Conservation (phyloP, 2,888 invertebrate species). For the Hirtodrosophila histrioides region DNA sequence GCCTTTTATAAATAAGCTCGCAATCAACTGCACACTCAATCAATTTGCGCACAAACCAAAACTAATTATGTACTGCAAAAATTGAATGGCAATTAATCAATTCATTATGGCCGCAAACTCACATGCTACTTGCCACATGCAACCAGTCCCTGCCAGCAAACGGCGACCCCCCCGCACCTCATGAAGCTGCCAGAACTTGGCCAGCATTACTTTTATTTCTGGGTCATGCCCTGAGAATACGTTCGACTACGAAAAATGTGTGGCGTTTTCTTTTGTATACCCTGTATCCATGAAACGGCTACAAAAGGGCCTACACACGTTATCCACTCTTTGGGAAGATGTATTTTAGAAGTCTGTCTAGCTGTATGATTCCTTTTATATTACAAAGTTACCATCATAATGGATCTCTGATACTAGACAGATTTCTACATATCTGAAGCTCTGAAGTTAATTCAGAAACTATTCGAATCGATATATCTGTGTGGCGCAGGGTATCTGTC, state of each 20-base stretch:
- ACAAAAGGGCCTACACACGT: too few species aligned
- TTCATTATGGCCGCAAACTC: slow-evolving; percentile 54
- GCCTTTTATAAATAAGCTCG: slow-evolving; percentile 49
- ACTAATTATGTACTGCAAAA: slow-evolving; percentile 68
- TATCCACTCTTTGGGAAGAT: too few species aligned
- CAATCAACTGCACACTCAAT: slow-evolving; percentile 62
- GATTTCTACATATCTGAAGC: too few species aligned
- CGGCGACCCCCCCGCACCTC: slow-evolving; percentile 20
- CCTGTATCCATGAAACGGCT: neutral
- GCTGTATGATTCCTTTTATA: too few species aligned
- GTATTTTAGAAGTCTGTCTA: too few species aligned
- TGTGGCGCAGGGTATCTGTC: slow-evolving; percentile 6
- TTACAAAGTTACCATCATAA: too few species aligned
- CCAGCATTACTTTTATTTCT: slow-evolving; percentile 53
- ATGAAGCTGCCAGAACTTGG: slow-evolving; percentile 37
- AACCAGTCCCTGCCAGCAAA: slow-evolving; percentile 13
- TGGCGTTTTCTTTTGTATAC: slow-evolving; percentile 31
- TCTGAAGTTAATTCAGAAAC: neutral
- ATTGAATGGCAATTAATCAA: slow-evolving; percentile 69
- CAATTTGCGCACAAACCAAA: slow-evolving; percentile 58
- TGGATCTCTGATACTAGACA: too few species aligned
- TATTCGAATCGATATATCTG: neutral
- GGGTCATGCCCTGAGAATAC: slow-evolving; percentile 54
- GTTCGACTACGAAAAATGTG: slow-evolving; percentile 27
- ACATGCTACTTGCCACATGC: slow-evolving; percentile 37